Conservation (phyloP, 2,888 invertebrate genomes). For the Ectemnius continuus region DNA sequence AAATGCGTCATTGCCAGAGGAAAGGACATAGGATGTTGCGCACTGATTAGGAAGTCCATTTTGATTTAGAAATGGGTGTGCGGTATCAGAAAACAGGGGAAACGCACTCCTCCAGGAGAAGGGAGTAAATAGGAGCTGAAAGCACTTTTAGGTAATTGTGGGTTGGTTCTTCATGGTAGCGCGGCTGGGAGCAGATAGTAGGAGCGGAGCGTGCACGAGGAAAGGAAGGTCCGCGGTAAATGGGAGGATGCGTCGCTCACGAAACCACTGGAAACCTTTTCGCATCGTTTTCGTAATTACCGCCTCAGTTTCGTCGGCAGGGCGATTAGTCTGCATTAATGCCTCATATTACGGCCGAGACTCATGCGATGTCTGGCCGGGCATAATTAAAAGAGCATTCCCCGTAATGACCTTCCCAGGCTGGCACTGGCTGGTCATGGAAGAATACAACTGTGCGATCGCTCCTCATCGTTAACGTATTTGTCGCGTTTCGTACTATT, state of each 20-base stretch:
- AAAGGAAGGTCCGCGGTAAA: conserved; percentile 31
- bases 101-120: background rate
- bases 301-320: conserved; percentile 55
- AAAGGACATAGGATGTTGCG: too few species aligned
- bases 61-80: too few species aligned
- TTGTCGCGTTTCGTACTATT: background rate
- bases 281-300: conserved; percentile 63
- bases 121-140: background rate
- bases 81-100: too few species aligned
- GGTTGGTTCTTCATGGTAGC: background rate
- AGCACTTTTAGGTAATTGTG: background rate
- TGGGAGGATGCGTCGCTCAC: conserved; percentile 45
- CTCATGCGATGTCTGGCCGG: conserved; percentile 60
- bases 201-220: conserved; percentile 21
- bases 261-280: conserved; percentile 59
- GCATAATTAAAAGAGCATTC: conserved; percentile 59
- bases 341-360: conserved; percentile 59
- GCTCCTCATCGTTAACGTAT: background rate
- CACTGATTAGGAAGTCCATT: too few species aligned
- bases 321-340: conserved; percentile 63
- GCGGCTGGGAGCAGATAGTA: background rate
- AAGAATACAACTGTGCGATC: background rate
- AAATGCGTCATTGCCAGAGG: too few species aligned
- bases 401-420: conserved; percentile 50
- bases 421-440: background rate